Conservation (phyloP, 1,140 invertebrate species). For the Macrocentrus cingulum region DNA sequence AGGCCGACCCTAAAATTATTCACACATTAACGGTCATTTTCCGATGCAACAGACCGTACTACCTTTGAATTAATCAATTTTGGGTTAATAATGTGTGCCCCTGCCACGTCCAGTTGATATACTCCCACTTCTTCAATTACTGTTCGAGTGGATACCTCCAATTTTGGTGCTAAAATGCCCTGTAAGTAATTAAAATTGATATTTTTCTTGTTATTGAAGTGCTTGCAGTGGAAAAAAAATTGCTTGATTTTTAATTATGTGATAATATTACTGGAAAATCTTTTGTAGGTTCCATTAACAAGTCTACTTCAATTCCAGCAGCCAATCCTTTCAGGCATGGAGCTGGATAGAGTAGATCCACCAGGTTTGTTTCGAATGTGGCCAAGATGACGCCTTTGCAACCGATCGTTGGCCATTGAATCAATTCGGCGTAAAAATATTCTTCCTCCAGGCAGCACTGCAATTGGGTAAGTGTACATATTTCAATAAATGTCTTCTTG, state of each 20-base stretch:
- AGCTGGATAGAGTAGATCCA: constrained; percentile 66
- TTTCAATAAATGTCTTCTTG: constrained; percentile 63
- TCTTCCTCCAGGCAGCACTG: constrained; percentile 58
- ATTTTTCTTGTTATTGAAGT: too few species aligned
- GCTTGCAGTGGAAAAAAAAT: too few species aligned
- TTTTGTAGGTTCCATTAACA: constrained; percentile 67
- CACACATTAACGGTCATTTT: too few species aligned
- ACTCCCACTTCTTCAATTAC: constrained; percentile 58
- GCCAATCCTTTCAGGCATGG: constrained; percentile 53
- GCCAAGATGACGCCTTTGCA: constrained; percentile 60
- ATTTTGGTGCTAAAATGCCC: constrained; percentile 65
- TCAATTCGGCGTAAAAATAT: constrained; percentile 64
- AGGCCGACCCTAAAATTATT: constrained; percentile 32
- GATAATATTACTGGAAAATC: constrained; percentile 63
- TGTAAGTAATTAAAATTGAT: constrained; percentile 36
- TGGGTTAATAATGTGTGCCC: constrained; percentile 45
- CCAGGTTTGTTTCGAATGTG: constrained; percentile 64
- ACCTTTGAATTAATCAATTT: constrained; percentile 54
- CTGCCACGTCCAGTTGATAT: constrained; percentile 25
- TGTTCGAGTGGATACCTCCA: constrained; percentile 62
- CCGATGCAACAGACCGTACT: too few species aligned
- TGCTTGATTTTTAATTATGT: too few species aligned
- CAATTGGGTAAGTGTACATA: constrained; percentile 56
- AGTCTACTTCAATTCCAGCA: constrained; percentile 63
- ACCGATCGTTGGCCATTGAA: constrained; percentile 63